These are phyloP conservation scores for Styela clava DNA, from an alignment of 23 tunicate species.

Conservation along the genomic window DNA sequence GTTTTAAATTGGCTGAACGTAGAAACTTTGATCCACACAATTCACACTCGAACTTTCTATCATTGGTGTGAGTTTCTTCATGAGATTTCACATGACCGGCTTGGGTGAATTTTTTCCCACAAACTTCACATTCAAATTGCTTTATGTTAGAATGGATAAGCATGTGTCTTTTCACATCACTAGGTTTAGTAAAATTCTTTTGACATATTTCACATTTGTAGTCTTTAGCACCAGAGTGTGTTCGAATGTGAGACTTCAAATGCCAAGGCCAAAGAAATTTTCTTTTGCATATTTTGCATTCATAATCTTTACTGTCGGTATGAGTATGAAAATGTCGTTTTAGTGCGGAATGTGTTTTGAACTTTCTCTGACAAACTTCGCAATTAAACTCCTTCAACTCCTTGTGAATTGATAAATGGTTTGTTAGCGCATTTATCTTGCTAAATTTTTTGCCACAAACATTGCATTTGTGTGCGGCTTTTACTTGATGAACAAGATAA, in stretches of 20 bases:
- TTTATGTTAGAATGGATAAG: neutral
- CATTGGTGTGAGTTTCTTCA: neutral
- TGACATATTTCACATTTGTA: neutral
- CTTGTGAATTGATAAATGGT: neutral
- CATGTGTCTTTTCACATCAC: neutral
- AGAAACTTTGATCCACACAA: neutral
- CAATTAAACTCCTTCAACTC: neutral
- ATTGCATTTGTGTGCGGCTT: neutral
- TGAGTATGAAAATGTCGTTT: neutral
- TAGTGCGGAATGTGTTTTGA: neutral
- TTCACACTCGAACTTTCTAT: neutral
- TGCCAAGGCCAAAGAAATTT: neutral
- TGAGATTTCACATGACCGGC: neutral
- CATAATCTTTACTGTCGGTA: neutral
- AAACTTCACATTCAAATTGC: neutral
- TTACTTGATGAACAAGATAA: neutral
- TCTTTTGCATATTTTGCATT: neutral
- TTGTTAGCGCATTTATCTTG: neutral
- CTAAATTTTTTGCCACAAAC: neutral
- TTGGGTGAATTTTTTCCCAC: neutral
- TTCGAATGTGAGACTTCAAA: neutral
- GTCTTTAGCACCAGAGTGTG: neutral
- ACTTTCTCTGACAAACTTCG: neutral
- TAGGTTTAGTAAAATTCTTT: neutral
- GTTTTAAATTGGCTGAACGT: neutral